A percentile compares a stretch with the other conserved stretches of the same genome.
These are phyloP conservation scores for Drosophila setosimentum DNA, from an alignment of 2,888 invertebrate genomes.

Conservation along the genomic window DNA sequence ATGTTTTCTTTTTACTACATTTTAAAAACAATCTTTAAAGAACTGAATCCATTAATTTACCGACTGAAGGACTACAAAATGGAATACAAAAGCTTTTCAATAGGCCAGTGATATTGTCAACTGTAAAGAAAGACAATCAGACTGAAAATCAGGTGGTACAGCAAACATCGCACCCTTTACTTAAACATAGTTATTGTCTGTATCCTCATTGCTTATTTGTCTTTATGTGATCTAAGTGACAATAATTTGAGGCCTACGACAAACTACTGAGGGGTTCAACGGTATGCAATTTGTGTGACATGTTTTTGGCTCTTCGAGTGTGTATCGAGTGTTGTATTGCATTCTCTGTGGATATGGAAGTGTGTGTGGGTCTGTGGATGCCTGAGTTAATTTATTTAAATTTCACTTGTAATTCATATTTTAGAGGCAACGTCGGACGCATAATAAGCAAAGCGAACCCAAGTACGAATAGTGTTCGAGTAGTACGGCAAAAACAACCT, in stretches of 20 bases:
- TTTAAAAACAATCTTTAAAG: neutral
- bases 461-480: constrained; percentile 18
- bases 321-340: constrained; percentile 28
- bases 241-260: constrained; percentile 22
- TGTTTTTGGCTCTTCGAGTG: constrained; percentile 19
- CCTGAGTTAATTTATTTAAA: constrained; percentile 74
- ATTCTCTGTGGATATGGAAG: neutral
- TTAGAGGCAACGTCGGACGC: constrained; percentile 60
- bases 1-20: neutral
- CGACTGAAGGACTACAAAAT: neutral
- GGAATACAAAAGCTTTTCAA: neutral
- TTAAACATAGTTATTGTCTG: constrained; percentile 6
- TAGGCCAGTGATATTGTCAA: neutral
- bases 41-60: neutral
- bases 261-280: constrained; percentile 17
- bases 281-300: constrained; percentile 22
- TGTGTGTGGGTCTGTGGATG: constrained; percentile 50
- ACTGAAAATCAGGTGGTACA: constrained; percentile 8
- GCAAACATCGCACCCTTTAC: constrained; percentile 16
- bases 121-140: neutral
- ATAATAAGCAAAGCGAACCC: constrained; percentile 64
- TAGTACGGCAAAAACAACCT: constrained; percentile 23
- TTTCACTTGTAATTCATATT: constrained; percentile 78
- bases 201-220: constrained; percentile 7
- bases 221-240: constrained; percentile 32